phyloP scores from a whole-genome alignment of 2,113 vertebrate genomes.

The Dolichotis patagonum region DNA sequence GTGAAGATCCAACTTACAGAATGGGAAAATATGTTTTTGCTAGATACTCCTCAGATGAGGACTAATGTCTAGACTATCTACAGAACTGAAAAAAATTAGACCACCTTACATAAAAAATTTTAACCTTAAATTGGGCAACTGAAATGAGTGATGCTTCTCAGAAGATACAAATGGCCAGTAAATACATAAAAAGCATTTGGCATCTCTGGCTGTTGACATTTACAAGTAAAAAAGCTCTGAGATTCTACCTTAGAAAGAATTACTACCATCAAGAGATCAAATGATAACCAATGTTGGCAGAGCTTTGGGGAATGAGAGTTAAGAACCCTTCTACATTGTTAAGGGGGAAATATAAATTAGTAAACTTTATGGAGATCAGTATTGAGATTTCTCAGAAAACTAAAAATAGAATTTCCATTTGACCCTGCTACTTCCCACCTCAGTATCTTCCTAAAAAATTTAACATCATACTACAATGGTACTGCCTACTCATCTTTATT shows the following conservation, averaged over 20 bases:
- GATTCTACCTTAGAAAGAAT: neutral
- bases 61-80: neutral
- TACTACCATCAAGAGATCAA: neutral
- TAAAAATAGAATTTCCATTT: neutral
- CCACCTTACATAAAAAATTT: neutral
- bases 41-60: neutral
- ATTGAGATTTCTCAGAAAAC: neutral
- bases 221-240: neutral
- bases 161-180: neutral
- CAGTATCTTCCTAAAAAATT: neutral
- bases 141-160: neutral
- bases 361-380: neutral
- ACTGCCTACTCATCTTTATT: neutral
- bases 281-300: neutral
- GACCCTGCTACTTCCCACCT: neutral
- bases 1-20: neutral
- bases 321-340: neutral
- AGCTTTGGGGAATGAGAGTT: neutral
- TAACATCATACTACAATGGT: neutral
- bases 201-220: neutral
- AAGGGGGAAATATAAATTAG: neutral
- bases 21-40: neutral
- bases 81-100: neutral
- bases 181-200: neutral
- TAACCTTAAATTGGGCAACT: neutral